Conservation (phyloP, 2,797 vertebrate genomes). For the Dermochelys coriacea region DNA sequence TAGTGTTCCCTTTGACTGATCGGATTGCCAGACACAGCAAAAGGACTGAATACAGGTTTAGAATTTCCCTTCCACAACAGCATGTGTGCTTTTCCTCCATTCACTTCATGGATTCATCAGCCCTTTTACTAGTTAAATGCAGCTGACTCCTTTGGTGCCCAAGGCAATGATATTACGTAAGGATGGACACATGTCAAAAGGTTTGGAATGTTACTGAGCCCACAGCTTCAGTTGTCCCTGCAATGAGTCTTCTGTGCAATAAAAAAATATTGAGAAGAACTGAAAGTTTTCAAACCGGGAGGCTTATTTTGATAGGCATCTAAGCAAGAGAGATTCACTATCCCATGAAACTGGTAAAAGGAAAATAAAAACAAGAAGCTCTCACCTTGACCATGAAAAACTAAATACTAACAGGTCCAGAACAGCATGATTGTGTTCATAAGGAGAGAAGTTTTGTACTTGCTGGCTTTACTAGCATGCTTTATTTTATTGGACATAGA, state of each 20-base stretch:
- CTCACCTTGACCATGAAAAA: not conserved
- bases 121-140: conserved; percentile 14
- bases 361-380: not conserved
- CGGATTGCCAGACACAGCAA: conserved; percentile 21
- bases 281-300: not conserved
- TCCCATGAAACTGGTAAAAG: not conserved
- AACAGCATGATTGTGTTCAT: not conserved
- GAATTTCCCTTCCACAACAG: conserved; percentile 46
- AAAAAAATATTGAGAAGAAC: not conserved
- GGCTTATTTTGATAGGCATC: not conserved
- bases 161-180: not conserved
- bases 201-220: not conserved
- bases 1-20: not conserved
- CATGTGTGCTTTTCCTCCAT: conserved; percentile 23
- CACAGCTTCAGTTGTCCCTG: not conserved
- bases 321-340: not conserved
- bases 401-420: not conserved
- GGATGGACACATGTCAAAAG: not conserved
- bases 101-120: not conserved
- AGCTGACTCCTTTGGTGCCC: not conserved
- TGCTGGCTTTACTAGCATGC: not conserved
- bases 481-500: not conserved
- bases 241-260: not conserved
- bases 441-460: not conserved
- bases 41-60: conserved; percentile 1